Evolutionary conservation across 2,113 vertebrate genomes (phyloP).

Genomic region (Otis tarda): DNA sequence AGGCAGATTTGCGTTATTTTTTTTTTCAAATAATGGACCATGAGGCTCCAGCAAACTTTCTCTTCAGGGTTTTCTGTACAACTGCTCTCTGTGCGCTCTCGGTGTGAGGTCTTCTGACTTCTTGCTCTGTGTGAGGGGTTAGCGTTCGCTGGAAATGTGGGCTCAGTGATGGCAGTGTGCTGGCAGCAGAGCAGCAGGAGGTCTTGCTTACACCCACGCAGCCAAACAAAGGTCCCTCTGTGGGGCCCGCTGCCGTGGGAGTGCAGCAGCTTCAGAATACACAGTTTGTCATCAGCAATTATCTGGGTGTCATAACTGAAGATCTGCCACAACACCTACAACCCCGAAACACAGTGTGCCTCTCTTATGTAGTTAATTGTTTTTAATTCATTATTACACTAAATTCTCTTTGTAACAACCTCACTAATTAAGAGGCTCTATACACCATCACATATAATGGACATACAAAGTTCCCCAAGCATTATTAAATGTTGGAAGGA

Average conservation of each 20-base stretch:
- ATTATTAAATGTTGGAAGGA: neutral
- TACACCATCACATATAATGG: neutral
- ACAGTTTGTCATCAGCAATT: neutral
- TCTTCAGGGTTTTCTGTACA: neutral
- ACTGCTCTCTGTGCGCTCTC: neutral
- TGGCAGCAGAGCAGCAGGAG: neutral
- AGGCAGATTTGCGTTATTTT: neutral
- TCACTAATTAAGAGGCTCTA: neutral
- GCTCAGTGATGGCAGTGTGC: neutral
- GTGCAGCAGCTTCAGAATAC: neutral
- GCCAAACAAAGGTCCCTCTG: neutral
- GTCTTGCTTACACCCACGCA: neutral
- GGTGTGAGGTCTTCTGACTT: constrained; percentile 13
- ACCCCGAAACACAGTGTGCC: neutral
- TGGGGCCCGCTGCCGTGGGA: neutral
- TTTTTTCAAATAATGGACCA: neutral
- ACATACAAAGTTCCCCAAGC: neutral
- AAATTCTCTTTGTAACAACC: neutral
- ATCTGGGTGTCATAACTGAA: constrained; percentile 5
- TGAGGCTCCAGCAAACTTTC: neutral
- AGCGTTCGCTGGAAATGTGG: neutral
- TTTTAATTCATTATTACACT: neutral
- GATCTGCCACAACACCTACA: neutral
- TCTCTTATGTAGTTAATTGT: neutral
- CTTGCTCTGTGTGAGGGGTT: neutral